These are phyloP conservation scores for Varroa destructor DNA, from an alignment of 1,140 invertebrate genomes.

Conservation along the genomic window DNA sequence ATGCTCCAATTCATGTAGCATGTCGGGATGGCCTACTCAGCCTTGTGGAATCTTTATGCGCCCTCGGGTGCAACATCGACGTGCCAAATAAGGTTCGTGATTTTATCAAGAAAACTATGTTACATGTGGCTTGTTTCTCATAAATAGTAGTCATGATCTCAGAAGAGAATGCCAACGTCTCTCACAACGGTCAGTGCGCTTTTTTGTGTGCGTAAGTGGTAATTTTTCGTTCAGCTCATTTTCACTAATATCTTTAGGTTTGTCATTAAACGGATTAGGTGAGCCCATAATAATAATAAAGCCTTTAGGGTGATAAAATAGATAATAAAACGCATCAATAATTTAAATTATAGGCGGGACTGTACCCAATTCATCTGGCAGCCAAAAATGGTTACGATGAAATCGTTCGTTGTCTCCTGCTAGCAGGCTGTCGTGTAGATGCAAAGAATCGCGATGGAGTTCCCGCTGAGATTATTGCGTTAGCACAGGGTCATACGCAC, in stretches of 20 bases:
- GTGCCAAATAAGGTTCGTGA: conserved; percentile 47
- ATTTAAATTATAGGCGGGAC: conserved; percentile 42
- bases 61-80: conserved; percentile 58
- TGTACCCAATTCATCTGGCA: conserved; percentile 60
- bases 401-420: conserved; percentile 58
- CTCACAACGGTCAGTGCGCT: neutral
- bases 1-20: conserved; percentile 60
- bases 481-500: conserved; percentile 60
- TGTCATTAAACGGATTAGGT: no score
- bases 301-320: no score
- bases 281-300: no score
- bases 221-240: no score
- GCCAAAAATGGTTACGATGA: conserved; percentile 59
- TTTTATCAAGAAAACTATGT: conserved; percentile 8
- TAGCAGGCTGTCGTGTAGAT: conserved; percentile 56
- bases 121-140: neutral
- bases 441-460: conserved; percentile 58
- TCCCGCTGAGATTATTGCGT: conserved; percentile 62
- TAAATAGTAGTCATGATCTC: neutral
- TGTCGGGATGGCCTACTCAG: conserved; percentile 52
- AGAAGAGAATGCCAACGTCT: neutral
- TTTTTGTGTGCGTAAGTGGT: neutral
- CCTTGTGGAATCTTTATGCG: conserved; percentile 58
- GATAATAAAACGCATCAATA: no score
- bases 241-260: no score